Conservation (phyloP, 2,797 vertebrate species). For the Aeoliscus strigatus region DNA sequence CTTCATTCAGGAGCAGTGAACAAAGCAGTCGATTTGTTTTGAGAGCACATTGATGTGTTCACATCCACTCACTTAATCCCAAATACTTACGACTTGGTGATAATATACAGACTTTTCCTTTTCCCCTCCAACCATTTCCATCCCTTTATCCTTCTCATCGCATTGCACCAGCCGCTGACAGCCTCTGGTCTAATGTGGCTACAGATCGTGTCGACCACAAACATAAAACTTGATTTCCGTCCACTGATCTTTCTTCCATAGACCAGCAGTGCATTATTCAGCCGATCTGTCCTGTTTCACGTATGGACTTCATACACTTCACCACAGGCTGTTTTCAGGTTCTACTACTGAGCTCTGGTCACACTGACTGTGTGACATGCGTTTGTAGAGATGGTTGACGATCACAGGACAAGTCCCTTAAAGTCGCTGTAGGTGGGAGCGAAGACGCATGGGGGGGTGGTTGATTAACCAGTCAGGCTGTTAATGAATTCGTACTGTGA, state of each 20-base stretch:
- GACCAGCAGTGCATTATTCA: neutral
- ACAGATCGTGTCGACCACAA: no score
- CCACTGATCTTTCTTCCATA: no score
- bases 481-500: constrained; percentile 58
- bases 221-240: no score
- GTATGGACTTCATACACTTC: neutral
- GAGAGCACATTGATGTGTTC: no score
- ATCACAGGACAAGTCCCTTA: constrained; percentile 1
- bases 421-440: constrained; percentile 27
- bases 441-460: constrained; percentile 39
- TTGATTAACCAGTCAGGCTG: constrained; percentile 62
- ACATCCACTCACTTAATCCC: no score
- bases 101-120: no score
- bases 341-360: constrained; percentile 33
- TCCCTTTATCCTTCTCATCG: no score
- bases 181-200: no score
- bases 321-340: constrained; percentile 18
- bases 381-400: constrained; percentile 38
- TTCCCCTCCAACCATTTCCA: no score
- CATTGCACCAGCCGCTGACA: no score
- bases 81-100: no score
- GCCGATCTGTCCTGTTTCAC: neutral
- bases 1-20: no score
- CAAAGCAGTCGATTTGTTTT: neutral
- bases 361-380: constrained; percentile 53